These are phyloP conservation scores for Nasonia oneida DNA, from an alignment of 2,888 invertebrate species.

Conservation along the genomic window DNA sequence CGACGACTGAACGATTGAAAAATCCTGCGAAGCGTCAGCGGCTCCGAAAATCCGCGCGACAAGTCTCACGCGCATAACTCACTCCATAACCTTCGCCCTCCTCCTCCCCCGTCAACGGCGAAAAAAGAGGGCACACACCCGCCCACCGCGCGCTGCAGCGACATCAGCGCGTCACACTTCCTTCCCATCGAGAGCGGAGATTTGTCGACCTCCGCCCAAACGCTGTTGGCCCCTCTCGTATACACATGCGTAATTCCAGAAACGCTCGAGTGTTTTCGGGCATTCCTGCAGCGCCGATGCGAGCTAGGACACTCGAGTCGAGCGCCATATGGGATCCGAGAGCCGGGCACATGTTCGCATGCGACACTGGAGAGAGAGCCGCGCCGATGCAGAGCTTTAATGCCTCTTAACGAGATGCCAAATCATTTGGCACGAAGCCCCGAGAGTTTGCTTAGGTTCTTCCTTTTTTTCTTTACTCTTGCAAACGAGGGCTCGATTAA, in stretches of 20 bases:
- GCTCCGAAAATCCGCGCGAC: slow-evolving; percentile 20
- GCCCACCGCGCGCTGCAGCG: background rate
- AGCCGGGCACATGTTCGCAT: slow-evolving; percentile 39
- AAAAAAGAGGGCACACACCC: background rate
- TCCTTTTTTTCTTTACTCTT: slow-evolving; percentile 5
- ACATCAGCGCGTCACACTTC: background rate
- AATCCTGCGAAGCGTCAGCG: background rate
- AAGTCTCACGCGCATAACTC: slow-evolving; percentile 24
- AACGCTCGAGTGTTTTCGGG: slow-evolving; percentile 48
- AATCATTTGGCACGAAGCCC: background rate
- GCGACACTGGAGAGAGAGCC: slow-evolving; percentile 36
- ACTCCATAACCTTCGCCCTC: slow-evolving; percentile 33
- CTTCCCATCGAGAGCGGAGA: background rate
- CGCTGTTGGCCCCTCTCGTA: background rate
- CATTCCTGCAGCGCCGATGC: background rate
- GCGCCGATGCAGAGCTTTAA: background rate
- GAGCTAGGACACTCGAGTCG: background rate
- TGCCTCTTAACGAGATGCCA: slow-evolving; percentile 28
- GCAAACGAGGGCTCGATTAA: slow-evolving; percentile 42
- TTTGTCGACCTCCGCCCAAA: background rate
- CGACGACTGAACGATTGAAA: background rate
- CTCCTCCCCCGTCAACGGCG: background rate
- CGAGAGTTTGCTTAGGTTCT: slow-evolving; percentile 19
- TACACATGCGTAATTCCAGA: slow-evolving; percentile 51
- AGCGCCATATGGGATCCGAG: slow-evolving; percentile 52